Evolutionary conservation across 2,888 invertebrate species (phyloP).

Genomic region (Eilema griseolum): DNA sequence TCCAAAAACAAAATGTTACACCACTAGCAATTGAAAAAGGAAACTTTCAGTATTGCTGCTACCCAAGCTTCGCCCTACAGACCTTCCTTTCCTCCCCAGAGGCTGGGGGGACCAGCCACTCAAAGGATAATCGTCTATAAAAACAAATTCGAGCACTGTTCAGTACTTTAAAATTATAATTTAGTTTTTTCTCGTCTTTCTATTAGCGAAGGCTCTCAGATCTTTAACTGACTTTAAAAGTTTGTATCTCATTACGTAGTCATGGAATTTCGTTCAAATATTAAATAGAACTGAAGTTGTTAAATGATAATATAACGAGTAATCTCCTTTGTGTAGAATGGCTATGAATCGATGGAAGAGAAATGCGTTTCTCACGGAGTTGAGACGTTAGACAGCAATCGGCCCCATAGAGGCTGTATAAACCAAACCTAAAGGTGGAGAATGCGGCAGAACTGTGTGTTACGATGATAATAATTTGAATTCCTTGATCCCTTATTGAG

Average conservation of each 20-base stretch:
- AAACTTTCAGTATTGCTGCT: conserved; percentile 36
- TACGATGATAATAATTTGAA: neutral
- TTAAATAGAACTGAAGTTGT: neutral
- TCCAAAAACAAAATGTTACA: conserved; percentile 46
- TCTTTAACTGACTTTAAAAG: conserved; percentile 18
- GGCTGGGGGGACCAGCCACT: no score
- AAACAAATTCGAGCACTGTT: conserved; percentile 46
- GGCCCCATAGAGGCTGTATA: no score
- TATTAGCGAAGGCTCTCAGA: conserved; percentile 14
- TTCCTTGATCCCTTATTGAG: neutral
- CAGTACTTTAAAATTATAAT: conserved; percentile 43
- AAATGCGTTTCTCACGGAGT: neutral
- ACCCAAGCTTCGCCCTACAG: conserved; percentile 15
- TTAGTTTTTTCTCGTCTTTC: conserved; percentile 27
- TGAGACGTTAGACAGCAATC: no score
- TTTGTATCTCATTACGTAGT: conserved; percentile 35
- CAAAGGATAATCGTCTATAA: conserved; percentile 53
- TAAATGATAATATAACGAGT: neutral
- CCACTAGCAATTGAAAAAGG: conserved; percentile 45
- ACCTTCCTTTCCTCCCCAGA: conserved; percentile 19
- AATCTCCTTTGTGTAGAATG: neutral
- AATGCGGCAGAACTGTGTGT: no score
- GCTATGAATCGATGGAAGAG: neutral
- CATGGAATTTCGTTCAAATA: conserved; percentile 7
- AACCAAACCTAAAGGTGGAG: no score